Evolutionary conservation across 92 coral and sea anemone species (phyloP), one percentile per base, ranked within the genome.

Genomic region (Plumapathes pennacea): DNA sequence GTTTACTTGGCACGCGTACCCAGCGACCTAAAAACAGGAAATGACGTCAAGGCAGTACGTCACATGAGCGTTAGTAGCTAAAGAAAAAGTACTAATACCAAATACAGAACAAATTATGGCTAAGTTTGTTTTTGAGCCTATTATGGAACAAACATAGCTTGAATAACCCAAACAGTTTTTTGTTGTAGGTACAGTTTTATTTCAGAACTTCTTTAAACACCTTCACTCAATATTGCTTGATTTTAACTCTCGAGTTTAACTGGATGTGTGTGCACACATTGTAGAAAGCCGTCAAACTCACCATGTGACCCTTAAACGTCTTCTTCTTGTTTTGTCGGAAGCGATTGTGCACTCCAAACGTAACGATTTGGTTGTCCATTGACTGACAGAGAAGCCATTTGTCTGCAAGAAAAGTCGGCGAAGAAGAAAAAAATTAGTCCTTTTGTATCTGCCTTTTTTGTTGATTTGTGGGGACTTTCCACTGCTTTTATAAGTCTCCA

Each of bases 371-470:
- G 54, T 94, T 94, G 67, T 94, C 99, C 99, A 94, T 94, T 7
- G 99, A 94, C 61, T 94, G 99, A 55, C 99, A 89, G 1, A 96
- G 96, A 72, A 94, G 36, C 99, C 99, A 94, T 60, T 94, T 94
- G 28, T 77, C 99, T 94, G 76, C 18, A 20, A 32, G 67, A 19
- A 25, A 55, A 54, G n/a, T n/a, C n/a, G n/a, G n/a, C n/a, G n/a
- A n/a, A n/a, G n/a, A n/a, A n/a, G n/a, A n/a, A n/a, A n/a, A n/a
- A n/a, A n/a, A n/a, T n/a, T n/a, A n/a, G n/a, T n/a, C n/a, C n/a
- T n/a, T n/a, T n/a, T n/a, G n/a, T n/a, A n/a, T n/a, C n/a, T n/a
- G n/a, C n/a, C n/a, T n/a, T n/a, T n/a, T n/a, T n/a, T n/a, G n/a
- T n/a, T n/a, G n/a, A n/a, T n/a, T n/a, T n/a, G n/a, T n/a, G n/a